phyloP scores from a whole-genome alignment of 2,113 vertebrate genomes.

The Scatophagus argus region DNA sequence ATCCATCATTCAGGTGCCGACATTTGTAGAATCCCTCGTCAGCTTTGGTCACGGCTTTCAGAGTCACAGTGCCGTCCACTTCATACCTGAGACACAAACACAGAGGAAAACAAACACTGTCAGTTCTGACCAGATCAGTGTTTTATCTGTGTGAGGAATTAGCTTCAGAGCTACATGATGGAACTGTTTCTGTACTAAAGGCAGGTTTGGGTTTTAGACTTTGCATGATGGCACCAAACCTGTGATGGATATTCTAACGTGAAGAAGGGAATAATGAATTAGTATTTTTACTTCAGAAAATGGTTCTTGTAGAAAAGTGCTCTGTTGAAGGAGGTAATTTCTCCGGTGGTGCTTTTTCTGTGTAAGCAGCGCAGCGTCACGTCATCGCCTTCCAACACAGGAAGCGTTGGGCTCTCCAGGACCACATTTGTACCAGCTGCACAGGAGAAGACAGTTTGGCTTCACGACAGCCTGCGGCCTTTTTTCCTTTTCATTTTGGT shows the following conservation, averaged over 20 bases:
- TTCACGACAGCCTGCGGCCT: too few relatives aligned
- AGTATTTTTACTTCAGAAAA: background rate
- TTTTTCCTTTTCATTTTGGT: too few relatives aligned
- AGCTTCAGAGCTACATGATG: too few relatives aligned
- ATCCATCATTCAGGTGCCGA: rapidly evolving
- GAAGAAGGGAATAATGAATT: background rate
- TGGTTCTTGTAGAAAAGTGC: background rate
- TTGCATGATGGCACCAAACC: too few relatives aligned
- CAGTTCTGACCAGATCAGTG: too few relatives aligned
- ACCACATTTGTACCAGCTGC: background rate
- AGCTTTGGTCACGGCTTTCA: conserved; percentile 14
- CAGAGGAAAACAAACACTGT: background rate
- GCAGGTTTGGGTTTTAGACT: too few relatives aligned
- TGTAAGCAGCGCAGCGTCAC: background rate
- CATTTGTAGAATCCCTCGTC: background rate
- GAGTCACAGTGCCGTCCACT: background rate
- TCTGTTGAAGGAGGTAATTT: background rate
- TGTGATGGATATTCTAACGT: too few relatives aligned
- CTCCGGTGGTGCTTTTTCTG: background rate
- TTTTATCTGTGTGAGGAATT: too few relatives aligned
- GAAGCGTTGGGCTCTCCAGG: background rate
- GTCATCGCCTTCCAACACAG: background rate
- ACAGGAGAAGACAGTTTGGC: background rate
- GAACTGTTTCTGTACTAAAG: too few relatives aligned
- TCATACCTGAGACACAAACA: background rate